Base-by-base conservation (phyloP, 2,888 invertebrate species). In the Eretmocerus hayati region DNA sequence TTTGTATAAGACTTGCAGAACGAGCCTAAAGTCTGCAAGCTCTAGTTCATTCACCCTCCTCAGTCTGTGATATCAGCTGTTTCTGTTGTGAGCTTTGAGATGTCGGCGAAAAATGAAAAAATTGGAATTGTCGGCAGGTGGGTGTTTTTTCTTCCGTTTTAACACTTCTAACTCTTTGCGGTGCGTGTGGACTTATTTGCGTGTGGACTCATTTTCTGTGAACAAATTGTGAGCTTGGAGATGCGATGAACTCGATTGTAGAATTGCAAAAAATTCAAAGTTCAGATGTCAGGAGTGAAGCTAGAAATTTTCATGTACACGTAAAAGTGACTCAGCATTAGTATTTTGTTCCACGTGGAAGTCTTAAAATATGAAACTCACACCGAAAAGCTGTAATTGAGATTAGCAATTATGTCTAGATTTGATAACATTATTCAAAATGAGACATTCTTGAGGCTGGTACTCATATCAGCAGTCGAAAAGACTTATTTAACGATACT, bases 101-200 rank as follows among this genome's bases (percentile, higher is more conserved):
- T 8, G 6, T 67, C 66, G 66, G 56, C 62, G 22, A 80, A 78
- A 66, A 76, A 72, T 46, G 82, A 81, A 72, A 85, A 84, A 74
- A 80, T 87, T 58, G 85, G 84, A 56, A 86, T 87, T 56, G 77
- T 87, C 54, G 87, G 87, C 66, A 87, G 87, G 87, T 86, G 3
- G 3, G 35, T 4, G n/a, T 13, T 15, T 9, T 19, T 39, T 20
- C n/a, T 9, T 21, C 4, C 6, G 9, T 38, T 19, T 20, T 20
- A 5, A 38, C 11, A 20, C 21, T 19, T 15, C 35, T 8, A 16
- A 35, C n/a, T n/a, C n/a, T n/a, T n/a, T 8, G 15, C 15, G 15
- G 35, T 15, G 35, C 9, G 4, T 2, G 4, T 35, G 35, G 13
- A 15, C 13, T 13, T 35, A 9, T 35, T 8, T 16, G 16, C 15